Percentiles rank a stretch among this genome's conserved stretches.
Conservation (phyloP, 2,797 vertebrate species). For the Chaenodraco wilsoni region DNA sequence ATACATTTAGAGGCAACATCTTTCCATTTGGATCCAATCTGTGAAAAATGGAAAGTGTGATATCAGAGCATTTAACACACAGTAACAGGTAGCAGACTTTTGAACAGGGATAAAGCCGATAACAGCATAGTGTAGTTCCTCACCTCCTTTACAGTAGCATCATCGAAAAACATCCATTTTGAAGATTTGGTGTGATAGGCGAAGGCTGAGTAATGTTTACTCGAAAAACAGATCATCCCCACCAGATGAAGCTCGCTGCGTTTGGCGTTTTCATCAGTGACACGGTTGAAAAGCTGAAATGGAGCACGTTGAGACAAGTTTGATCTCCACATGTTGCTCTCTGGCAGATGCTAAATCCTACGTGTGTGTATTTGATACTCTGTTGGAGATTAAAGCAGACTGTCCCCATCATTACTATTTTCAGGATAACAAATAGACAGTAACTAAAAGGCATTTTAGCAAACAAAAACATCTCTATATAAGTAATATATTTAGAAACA, state of each 20-base stretch:
- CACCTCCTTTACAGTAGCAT: conserved; percentile 98
- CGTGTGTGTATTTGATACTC: conserved; percentile 13
- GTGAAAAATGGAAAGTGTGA: not conserved
- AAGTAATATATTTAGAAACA: not conserved
- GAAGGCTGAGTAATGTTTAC: conserved; percentile 97
- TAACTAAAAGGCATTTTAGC: not conserved
- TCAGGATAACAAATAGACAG: conserved; percentile 1
- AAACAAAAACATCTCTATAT: not conserved
- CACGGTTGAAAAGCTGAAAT: conserved; percentile 94
- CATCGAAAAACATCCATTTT: conserved; percentile 98
- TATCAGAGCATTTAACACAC: conserved; percentile 26
- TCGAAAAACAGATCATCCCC: conserved; percentile 98
- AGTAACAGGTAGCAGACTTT: conserved; percentile 16
- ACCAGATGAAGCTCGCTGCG: conserved; percentile 94
- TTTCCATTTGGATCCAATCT: conserved; percentile 99
- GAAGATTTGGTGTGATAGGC: conserved; percentile 97
- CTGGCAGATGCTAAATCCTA: conserved; percentile 46
- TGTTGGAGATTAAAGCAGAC: conserved; percentile 4
- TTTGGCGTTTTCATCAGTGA: conserved; percentile 96
- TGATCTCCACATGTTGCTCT: conserved; percentile 27
- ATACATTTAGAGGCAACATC: conserved; percentile 96
- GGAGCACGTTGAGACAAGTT: conserved; percentile 51
- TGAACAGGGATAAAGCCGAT: conserved; percentile 28
- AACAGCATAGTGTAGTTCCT: conserved; percentile 34
- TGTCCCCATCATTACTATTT: not conserved